These are phyloP conservation scores for Distichodus sexfasciatus DNA, from an alignment of 2,797 vertebrate genomes.

Conservation along the genomic window DNA sequence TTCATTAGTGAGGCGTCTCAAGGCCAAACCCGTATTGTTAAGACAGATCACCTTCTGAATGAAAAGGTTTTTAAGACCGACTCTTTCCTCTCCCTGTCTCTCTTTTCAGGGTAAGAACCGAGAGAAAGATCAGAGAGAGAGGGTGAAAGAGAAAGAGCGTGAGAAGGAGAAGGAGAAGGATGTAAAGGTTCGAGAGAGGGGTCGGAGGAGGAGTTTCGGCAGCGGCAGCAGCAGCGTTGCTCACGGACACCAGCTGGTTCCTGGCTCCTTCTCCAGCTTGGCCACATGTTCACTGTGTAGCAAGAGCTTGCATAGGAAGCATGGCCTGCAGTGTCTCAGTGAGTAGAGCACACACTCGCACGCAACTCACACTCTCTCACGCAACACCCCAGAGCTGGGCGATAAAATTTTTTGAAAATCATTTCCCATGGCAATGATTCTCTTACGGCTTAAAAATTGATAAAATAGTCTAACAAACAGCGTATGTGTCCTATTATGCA, in stretches of 20 bases:
- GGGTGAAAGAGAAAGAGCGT: constrained; percentile 68
- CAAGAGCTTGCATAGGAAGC: constrained; percentile 83
- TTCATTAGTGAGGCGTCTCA: too few species aligned
- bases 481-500: too few species aligned
- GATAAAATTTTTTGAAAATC: too few species aligned
- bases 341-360: constrained; percentile 69
- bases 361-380: not conserved
- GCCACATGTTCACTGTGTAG: constrained; percentile 88
- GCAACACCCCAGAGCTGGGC: constrained; percentile 18
- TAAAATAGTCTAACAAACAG: too few species aligned
- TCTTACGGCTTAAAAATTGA: too few species aligned
- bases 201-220: constrained; percentile 11
- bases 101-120: constrained; percentile 86
- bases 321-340: constrained; percentile 88
- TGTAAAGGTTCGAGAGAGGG: too few species aligned
- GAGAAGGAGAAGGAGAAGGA: constrained; percentile 68
- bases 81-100: not conserved
- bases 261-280: constrained; percentile 78
- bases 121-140: constrained; percentile 74
- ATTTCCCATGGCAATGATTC: too few species aligned
- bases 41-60: too few species aligned
- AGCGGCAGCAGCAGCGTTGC: constrained; percentile 53
- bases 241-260: constrained; percentile 78
- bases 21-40: too few species aligned
- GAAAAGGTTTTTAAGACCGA: not conserved